Percentiles rank a stretch among this genome's conserved stretches.
Conservation (phyloP, 2,797 vertebrate species). For the Cryptoprocta ferox region DNA sequence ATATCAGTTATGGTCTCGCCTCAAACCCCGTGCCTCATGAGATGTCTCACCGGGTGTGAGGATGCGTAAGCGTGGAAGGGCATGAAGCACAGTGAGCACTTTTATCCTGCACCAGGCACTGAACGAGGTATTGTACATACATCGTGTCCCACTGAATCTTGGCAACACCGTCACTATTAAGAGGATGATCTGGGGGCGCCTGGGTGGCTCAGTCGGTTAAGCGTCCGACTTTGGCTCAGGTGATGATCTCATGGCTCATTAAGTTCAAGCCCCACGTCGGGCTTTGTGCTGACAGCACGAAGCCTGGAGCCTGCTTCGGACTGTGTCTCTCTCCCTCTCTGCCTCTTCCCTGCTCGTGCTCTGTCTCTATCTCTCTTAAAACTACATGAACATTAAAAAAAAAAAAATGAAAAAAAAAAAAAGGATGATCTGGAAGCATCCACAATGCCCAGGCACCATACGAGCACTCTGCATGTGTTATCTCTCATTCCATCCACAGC, state of each 20-base stretch:
- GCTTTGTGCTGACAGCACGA: too few relatives aligned
- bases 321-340: too few relatives aligned
- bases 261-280: too few relatives aligned
- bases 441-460: background rate
- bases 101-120: too few relatives aligned
- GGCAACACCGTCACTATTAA: rapidly evolving
- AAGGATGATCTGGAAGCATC: background rate
- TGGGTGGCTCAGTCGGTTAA: too few relatives aligned
- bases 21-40: background rate
- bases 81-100: background rate
- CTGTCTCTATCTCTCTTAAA: too few relatives aligned
- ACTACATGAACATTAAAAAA: too few relatives aligned
- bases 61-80: background rate
- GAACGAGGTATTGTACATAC: background rate
- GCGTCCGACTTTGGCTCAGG: too few relatives aligned
- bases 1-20: too few relatives aligned
- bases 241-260: too few relatives aligned
- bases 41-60: background rate
- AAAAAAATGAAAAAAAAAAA: rapidly evolving
- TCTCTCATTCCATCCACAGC: rapidly evolving
- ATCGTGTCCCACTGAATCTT: background rate
- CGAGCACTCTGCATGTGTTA: background rate
- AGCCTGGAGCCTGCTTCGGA: too few relatives aligned
- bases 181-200: background rate
- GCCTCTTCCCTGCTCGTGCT: too few relatives aligned